These are phyloP conservation scores for Phataginus tricuspis DNA, from an alignment of 2,797 vertebrate species.

Conservation along the genomic window DNA sequence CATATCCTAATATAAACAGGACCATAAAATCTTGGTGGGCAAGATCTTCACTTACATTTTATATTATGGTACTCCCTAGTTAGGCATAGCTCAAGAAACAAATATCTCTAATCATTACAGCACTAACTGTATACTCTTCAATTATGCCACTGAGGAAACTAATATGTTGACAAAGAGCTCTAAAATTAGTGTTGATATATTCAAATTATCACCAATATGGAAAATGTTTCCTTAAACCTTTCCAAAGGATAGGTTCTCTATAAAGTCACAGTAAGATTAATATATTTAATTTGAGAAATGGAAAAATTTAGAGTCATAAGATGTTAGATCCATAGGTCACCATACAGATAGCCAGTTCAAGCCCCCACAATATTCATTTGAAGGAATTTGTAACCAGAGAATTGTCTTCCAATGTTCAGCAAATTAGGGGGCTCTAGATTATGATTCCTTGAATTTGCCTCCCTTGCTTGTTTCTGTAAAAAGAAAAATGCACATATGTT, in stretches of 20 bases:
- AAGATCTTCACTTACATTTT: not conserved
- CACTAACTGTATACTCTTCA: not conserved
- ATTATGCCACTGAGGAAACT: not conserved
- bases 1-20: not conserved
- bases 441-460: not conserved
- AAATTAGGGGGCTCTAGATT: not conserved
- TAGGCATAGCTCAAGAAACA: not conserved
- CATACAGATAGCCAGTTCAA: not conserved
- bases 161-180: not conserved
- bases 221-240: slow-evolving; percentile 9
- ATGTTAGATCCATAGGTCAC: not conserved
- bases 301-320: not conserved
- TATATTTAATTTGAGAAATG: not conserved
- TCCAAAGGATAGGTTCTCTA: not conserved
- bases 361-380: not conserved
- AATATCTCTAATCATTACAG: not conserved
- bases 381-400: not conserved
- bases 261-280: not conserved
- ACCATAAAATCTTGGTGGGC: not conserved
- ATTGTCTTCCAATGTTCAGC: not conserved
- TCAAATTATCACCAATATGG: not conserved
- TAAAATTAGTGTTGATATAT: not conserved
- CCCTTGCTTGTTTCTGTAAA: not conserved
- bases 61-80: not conserved
- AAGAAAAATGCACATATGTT: not conserved